These are phyloP conservation scores for Drosophila sechellia DNA, from an alignment of 1,140 invertebrate species.

Conservation along the genomic window DNA sequence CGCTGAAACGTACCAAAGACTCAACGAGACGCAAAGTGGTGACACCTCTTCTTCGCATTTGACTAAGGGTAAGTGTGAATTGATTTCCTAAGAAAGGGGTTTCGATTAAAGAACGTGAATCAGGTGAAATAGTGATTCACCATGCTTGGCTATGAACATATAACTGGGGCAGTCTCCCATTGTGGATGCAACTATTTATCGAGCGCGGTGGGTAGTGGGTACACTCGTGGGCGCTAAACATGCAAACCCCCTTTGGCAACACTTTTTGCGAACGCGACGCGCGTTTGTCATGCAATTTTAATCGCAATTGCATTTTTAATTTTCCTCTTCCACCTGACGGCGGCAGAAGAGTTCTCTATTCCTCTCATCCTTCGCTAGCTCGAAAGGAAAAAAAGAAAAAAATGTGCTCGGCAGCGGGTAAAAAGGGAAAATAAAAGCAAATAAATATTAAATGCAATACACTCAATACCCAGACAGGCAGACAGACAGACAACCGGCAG, in stretches of 20 bases:
- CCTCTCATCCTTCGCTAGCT: neutral
- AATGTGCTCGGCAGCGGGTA: slow-evolving; percentile 46
- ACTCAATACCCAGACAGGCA: slow-evolving; percentile 68
- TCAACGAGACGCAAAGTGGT: slow-evolving; percentile 29
- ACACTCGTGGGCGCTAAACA: slow-evolving; percentile 49
- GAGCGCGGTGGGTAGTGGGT: neutral
- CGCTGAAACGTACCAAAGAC: neutral
- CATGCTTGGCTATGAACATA: too few species aligned
- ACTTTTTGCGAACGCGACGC: slow-evolving; percentile 63
- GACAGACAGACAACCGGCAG: slow-evolving; percentile 41
- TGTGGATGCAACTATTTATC: slow-evolving; percentile 47
- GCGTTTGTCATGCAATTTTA: slow-evolving; percentile 83
- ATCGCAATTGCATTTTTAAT: slow-evolving; percentile 83
- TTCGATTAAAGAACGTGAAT: slow-evolving; percentile 31
- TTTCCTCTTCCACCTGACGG: slow-evolving; percentile 79
- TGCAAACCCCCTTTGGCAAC: slow-evolving; percentile 58
- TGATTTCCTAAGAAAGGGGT: slow-evolving; percentile 37
- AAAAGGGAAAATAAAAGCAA: slow-evolving; percentile 70
- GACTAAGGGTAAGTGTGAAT: slow-evolving; percentile 73
- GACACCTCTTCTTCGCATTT: slow-evolving; percentile 48
- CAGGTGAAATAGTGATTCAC: slow-evolving; percentile 39
- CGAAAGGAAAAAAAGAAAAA: slow-evolving; percentile 65
- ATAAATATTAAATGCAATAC: slow-evolving; percentile 83
- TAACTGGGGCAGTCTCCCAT: slow-evolving; percentile 4
- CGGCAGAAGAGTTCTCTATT: slow-evolving; percentile 11